phyloP scores from a whole-genome alignment of 2,113 vertebrate genomes.

The Ophiodon elongatus region DNA sequence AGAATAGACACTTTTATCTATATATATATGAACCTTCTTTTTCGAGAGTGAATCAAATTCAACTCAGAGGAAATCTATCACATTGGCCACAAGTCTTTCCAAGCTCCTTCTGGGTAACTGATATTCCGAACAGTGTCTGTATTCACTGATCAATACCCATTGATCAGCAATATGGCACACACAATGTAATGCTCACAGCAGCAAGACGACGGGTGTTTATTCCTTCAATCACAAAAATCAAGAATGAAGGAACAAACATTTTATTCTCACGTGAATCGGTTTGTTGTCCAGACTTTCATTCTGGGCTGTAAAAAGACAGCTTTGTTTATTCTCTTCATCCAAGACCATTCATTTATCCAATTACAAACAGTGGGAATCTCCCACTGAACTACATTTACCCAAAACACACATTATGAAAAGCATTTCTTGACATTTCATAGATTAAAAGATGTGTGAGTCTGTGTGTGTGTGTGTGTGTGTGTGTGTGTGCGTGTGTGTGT shows the following conservation, averaged over 20 bases:
- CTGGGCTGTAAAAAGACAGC: conserved; percentile 29
- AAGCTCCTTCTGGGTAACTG: conserved; percentile 35
- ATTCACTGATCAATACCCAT: conserved; percentile 68
- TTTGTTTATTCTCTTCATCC: conserved; percentile 42
- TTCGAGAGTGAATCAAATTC: not conserved
- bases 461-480: too few relatives aligned
- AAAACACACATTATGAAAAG: not conserved
- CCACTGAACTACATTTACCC: not conserved
- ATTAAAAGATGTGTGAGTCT: too few relatives aligned
- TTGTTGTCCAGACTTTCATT: conserved; percentile 43
- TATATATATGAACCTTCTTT: not conserved
- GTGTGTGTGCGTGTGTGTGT: too few relatives aligned
- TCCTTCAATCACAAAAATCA: conserved; percentile 47
- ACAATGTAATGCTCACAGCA: conserved; percentile 51
- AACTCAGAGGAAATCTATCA: conserved; percentile 20
- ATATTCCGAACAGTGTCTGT: conserved; percentile 52
- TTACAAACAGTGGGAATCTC: not conserved
- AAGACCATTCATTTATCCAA: not conserved
- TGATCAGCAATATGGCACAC: conserved; percentile 67
- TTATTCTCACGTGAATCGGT: conserved; percentile 24
- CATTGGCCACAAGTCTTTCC: conserved; percentile 22
- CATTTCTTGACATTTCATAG: not conserved
- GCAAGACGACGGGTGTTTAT: conserved; percentile 6
- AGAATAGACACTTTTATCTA: conserved; percentile 18
- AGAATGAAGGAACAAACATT: conserved; percentile 28